Evolutionary conservation across 2,113 vertebrate genomes (phyloP).

Genomic region (Lepisosteus oculatus): DNA sequence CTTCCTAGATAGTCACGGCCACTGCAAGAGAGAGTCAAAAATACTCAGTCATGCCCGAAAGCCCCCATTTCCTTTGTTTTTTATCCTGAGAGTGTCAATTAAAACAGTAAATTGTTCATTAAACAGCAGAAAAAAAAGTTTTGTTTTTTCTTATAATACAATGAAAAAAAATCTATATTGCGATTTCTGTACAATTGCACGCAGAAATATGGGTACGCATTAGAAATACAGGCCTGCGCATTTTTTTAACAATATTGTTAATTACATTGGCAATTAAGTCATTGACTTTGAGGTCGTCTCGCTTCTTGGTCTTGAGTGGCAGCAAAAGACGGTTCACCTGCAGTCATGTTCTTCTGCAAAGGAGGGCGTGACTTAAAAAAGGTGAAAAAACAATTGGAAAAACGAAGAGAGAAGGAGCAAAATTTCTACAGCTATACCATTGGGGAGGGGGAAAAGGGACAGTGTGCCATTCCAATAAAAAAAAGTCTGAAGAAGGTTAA

Average conservation of each 20-base stretch:
- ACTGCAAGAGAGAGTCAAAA: slow-evolving; percentile 34
- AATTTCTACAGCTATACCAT: slow-evolving; percentile 38
- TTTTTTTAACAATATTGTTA: slow-evolving; percentile 54
- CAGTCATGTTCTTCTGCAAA: slow-evolving; percentile 69
- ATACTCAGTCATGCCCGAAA: slow-evolving; percentile 50
- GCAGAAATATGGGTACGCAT: slow-evolving; percentile 64
- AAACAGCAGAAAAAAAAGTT: slow-evolving; percentile 80
- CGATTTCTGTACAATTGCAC: slow-evolving; percentile 77
- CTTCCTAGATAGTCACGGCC: background rate
- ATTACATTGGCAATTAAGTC: slow-evolving; percentile 74
- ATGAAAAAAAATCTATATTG: slow-evolving; percentile 81
- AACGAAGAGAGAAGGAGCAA: slow-evolving; percentile 37
- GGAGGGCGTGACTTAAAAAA: slow-evolving; percentile 50
- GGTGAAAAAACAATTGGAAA: slow-evolving; percentile 44
- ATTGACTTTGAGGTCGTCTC: slow-evolving; percentile 67
- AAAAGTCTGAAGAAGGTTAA: slow-evolving; percentile 36
- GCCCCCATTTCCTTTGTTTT: slow-evolving; percentile 75
- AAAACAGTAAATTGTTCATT: slow-evolving; percentile 81
- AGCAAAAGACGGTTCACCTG: slow-evolving; percentile 61
- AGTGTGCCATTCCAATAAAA: slow-evolving; percentile 56
- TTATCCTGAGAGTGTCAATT: slow-evolving; percentile 96
- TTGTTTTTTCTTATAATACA: slow-evolving; percentile 79
- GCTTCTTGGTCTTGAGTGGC: slow-evolving; percentile 65
- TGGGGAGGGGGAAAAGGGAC: slow-evolving; percentile 27
- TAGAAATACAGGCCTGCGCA: slow-evolving; percentile 75